These are phyloP conservation scores for Megaustenia siamemsis DNA, from an alignment of 2,888 invertebrate genomes.

Conservation along the genomic window DNA sequence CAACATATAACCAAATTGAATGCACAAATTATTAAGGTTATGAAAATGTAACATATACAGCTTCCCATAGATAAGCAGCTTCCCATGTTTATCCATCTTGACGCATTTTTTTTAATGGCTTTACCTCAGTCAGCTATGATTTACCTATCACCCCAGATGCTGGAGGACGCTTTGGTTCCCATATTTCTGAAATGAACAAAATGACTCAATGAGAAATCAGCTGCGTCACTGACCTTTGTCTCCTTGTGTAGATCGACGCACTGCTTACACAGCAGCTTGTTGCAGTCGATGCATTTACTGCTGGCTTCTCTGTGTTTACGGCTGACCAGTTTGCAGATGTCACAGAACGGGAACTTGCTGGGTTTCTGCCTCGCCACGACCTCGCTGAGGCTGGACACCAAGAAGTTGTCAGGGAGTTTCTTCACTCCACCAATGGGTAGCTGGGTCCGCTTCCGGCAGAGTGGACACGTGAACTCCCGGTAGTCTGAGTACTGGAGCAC, in stretches of 20 bases:
- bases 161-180: too few relatives aligned
- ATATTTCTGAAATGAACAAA: too few relatives aligned
- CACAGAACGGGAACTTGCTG: conserved; percentile 79
- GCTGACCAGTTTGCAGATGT: conserved; percentile 79
- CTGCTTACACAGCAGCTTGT: conserved; percentile 79
- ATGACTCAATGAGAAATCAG: too few relatives aligned
- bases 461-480: conserved; percentile 80
- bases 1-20: too few relatives aligned
- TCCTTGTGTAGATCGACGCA: conserved; percentile 79
- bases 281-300: conserved; percentile 80
- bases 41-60: too few relatives aligned
- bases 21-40: too few relatives aligned
- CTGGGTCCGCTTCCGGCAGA: conserved; percentile 80
- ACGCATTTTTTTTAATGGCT: too few relatives aligned
- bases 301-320: conserved; percentile 78
- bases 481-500: conserved; percentile 77
- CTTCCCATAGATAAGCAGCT: too few relatives aligned
- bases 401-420: conserved; percentile 81
- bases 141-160: too few relatives aligned
- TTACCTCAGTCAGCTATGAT: too few relatives aligned
- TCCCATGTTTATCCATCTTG: too few relatives aligned
- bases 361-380: conserved; percentile 78
- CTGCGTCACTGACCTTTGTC: conserved; percentile 71
- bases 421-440: conserved; percentile 80
- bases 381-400: conserved; percentile 78